phyloP scores from a whole-genome alignment of 2,888 invertebrate species.

The Drosophila hamatofila region DNA sequence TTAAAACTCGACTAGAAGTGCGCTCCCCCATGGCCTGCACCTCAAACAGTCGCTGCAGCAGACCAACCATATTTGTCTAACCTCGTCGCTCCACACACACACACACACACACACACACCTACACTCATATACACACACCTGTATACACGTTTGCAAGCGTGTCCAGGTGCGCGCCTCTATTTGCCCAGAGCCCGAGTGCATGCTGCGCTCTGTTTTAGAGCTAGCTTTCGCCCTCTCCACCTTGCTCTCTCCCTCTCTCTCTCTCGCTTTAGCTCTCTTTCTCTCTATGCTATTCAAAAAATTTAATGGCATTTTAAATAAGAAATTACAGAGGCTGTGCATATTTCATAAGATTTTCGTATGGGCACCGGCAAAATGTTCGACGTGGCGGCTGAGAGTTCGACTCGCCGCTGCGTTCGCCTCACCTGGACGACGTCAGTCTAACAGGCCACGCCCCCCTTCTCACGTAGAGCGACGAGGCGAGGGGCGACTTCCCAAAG shows the following conservation, averaged over 20 bases:
- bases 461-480: constrained; percentile 45
- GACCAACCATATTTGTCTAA: constrained; percentile 77
- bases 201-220: constrained; percentile 78
- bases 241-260: constrained; percentile 18
- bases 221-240: neutral
- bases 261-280: constrained; percentile 4
- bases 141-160: constrained; percentile 25
- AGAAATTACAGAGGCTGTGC: constrained; percentile 84
- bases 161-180: constrained; percentile 64
- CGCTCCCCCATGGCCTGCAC: constrained; percentile 73
- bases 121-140: neutral
- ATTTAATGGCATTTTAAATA: constrained; percentile 86
- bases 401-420: constrained; percentile 41
- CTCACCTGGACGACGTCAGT: constrained; percentile 35
- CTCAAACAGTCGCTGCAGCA: constrained; percentile 69
- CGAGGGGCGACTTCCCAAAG: constrained; percentile 65
- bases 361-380: constrained; percentile 63
- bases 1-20: constrained; percentile 62
- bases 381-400: constrained; percentile 74
- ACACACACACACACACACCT: constrained; percentile 23
- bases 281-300: constrained; percentile 83
- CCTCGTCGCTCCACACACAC: constrained; percentile 63
- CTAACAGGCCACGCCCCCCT: constrained; percentile 39
- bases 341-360: constrained; percentile 84
- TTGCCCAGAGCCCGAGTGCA: constrained; percentile 71